Base-by-base conservation (phyloP, 2,797 vertebrate genomes). In the Sparus aurata region DNA sequence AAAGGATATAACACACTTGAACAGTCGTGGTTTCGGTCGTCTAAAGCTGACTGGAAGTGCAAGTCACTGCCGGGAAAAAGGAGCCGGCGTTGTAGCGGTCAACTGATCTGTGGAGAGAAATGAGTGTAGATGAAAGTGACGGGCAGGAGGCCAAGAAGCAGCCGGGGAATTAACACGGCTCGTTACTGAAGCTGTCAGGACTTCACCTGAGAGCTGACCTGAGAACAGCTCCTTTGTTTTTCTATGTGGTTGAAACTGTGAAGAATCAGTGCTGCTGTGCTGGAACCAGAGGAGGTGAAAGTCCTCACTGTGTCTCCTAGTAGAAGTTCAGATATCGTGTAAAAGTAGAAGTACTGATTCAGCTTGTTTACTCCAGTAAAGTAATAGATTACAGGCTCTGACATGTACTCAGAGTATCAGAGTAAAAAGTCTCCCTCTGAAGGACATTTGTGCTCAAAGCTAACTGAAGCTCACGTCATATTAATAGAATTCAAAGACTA, bases 1-100 rank as follows among this genome's bases (percentile, higher is more conserved):
- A 62, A 79, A 85, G 77, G 84, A 85, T 68, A 25, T 70, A 53
- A 72, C 69, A 77, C 66, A 49, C 70, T 76, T 23, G 41, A 86
- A 49, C 57, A 74, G 46, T 77, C 30, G 63, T 78, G 85, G 70
- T 55, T 55, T 69, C 57, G 25, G 38, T 41, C 69, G 75, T 67
- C 59, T 62, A 67, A 64, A 58, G 73, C 68, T 30, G 25, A 63
- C 74, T 69, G 57, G 74, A 85, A 83, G 77, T 83, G 82, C 86
- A 88, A 86, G 84, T 88, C 82, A 84, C 55, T 27, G 49, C 55
- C 23, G 20, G 41, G 59, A 55, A 38, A 4, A 66, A 41, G 34
- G 52, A 70, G 66, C 23, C 18, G 38, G 12, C 57, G 15, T 22
- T 1, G 22, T 12, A 38, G 20, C 2, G 38, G 55, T 69, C 15